phyloP scores from a whole-genome alignment of 2,888 invertebrate genomes.

The Rugalucina vietnamica region DNA sequence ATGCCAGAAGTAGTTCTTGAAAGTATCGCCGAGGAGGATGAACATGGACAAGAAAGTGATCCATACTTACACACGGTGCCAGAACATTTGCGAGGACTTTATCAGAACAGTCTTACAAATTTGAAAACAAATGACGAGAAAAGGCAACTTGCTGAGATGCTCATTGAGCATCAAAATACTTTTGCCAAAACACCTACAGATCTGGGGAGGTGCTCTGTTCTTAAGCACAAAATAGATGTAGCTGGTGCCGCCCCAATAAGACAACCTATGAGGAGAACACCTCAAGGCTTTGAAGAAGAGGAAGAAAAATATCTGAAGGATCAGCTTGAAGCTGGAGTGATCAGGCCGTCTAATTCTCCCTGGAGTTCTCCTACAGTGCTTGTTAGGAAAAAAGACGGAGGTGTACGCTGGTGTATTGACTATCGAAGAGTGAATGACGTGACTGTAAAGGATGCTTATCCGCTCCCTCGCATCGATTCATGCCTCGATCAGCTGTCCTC shows the following conservation, averaged over 20 bases:
- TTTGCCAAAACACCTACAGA: slow-evolving; percentile 34
- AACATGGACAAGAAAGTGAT: no score
- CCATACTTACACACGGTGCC: no score
- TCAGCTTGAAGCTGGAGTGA: slow-evolving; percentile 18
- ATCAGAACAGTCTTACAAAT: no score
- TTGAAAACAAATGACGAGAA: neutral
- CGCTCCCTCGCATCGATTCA: neutral
- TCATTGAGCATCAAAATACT: neutral
- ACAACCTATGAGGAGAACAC: slow-evolving; percentile 17
- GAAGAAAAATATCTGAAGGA: neutral
- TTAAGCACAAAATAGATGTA: slow-evolving; percentile 16
- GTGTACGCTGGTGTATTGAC: slow-evolving; percentile 21
- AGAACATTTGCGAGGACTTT: no score
- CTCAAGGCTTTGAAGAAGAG: neutral
- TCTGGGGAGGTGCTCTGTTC: neutral
- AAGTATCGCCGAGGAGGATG: no score
- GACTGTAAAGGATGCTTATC: neutral
- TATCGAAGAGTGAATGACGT: slow-evolving; percentile 18
- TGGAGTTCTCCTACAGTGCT: slow-evolving; percentile 20
- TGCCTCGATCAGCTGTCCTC: neutral
- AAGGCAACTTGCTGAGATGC: neutral
- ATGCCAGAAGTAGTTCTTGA: no score
- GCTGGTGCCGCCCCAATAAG: slow-evolving; percentile 15
- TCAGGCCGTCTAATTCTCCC: slow-evolving; percentile 23
- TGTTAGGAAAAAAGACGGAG: slow-evolving; percentile 20